Evolutionary conservation across 2,113 vertebrate genomes (phyloP).

Genomic region (Argyrosomus japonicus): DNA sequence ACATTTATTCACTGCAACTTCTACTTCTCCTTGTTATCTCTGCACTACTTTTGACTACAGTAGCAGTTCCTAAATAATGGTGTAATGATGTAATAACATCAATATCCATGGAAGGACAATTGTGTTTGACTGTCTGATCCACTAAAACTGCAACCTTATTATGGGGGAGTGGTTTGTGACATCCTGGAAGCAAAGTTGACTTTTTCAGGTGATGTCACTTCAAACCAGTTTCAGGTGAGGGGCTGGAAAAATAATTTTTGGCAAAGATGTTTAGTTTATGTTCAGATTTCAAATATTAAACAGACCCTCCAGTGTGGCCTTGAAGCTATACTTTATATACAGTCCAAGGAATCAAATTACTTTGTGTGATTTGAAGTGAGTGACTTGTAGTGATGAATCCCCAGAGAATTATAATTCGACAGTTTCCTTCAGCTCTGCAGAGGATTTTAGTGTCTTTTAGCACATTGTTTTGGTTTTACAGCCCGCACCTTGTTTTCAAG

Average conservation of each 20-base stretch:
- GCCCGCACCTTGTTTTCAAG: neutral
- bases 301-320: neutral
- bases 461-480: neutral
- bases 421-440: neutral
- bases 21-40: neutral
- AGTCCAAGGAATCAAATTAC: neutral
- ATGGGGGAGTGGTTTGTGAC: neutral
- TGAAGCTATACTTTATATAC: neutral
- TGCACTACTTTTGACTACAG: neutral
- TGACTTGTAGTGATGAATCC: neutral
- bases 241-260: neutral
- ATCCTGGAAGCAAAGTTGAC: neutral
- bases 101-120: neutral
- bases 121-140: neutral
- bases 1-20: constrained; percentile 13
- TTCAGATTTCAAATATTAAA: neutral
- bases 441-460: neutral
- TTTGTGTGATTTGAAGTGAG: neutral
- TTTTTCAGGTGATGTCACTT: neutral
- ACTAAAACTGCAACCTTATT: neutral
- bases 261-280: neutral
- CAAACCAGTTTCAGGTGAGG: neutral
- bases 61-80: neutral
- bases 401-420: neutral
- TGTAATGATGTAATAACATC: neutral